Conservation (phyloP, 2,888 invertebrate genomes). For the Allacma fusca region DNA sequence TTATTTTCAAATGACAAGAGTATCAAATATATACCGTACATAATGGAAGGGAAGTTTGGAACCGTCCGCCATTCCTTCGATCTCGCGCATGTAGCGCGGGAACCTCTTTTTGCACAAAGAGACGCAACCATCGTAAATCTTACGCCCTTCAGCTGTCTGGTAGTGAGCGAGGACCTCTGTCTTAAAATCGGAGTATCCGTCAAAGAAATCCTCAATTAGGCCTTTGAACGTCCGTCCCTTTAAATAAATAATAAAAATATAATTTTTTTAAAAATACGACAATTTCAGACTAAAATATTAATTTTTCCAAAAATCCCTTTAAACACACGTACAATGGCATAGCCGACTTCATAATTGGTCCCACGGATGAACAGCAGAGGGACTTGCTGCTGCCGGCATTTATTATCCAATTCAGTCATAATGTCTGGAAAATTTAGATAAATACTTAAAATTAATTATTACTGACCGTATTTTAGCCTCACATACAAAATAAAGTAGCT, state of each 20-base stretch:
- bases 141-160: constrained; percentile 74
- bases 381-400: constrained; percentile 72
- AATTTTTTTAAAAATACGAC: neutral
- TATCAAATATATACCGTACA: constrained; percentile 66
- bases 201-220: constrained; percentile 76
- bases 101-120: constrained; percentile 73
- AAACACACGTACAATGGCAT: constrained; percentile 79
- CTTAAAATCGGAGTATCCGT: constrained; percentile 71
- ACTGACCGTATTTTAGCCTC: too few relatives aligned
- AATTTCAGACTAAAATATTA: neutral
- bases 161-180: constrained; percentile 76
- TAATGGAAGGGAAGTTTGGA: constrained; percentile 82
- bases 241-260: too few relatives aligned
- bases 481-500: too few relatives aligned
- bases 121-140: constrained; percentile 79
- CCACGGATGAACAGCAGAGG: constrained; percentile 81
- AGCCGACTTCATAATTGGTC: constrained; percentile 86
- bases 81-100: constrained; percentile 83
- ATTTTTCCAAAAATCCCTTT: neutral
- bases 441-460: too few relatives aligned
- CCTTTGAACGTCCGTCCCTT: constrained; percentile 82
- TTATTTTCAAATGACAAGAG: too few relatives aligned
- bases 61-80: constrained; percentile 86
- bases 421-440: neutral
- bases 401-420: constrained; percentile 52